Evolutionary conservation across 2,888 invertebrate species (phyloP), one percentile per base, ranked within the genome.

Genomic region (Malacosoma neustria): DNA sequence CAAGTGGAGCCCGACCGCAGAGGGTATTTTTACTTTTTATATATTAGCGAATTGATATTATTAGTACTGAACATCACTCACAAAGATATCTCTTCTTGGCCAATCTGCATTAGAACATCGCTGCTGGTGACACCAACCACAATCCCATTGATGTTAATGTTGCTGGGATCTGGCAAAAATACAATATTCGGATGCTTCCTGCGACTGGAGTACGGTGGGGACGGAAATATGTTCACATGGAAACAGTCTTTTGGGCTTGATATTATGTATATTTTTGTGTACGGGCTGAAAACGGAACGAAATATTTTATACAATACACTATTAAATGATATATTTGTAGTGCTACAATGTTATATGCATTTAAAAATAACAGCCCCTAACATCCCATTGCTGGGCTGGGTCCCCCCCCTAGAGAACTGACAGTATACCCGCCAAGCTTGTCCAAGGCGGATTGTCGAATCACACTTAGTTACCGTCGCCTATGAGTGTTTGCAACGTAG

Each of bases 41-140:
- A n/a, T n/a, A n/a, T n/a, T n/a, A n/a, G n/a, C n/a, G n/a, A n/a
- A n/a, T n/a, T n/a, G n/a, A n/a, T n/a, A n/a, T n/a, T n/a, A n/a
- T n/a, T n/a, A n/a, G n/a, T n/a, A n/a, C n/a, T 30, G 29, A 33
- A n/a, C 15, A 40, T 36, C n/a, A 70, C 88, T 89, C 77, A 93
- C 93, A 84, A 68, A 1, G 90, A 88, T 49, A 95, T 87, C 74
- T 97, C 97, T 59, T 93, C 91, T 56, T 91, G 91, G 33, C 92
- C 90, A 15, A 97, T 75, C 62, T 97, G 94, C 82, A 94, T 92
- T 5, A 97, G 76, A 31, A 93, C 86, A 67, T 98, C 98, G 0
- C 92, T 91, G 14, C 96, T 92, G 2, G 96, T 96, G 14, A 93
- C 76, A 0, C 93, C 95, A 39, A 98, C 75, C 3, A 91, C 72